Evolutionary conservation across 1,140 invertebrate species (phyloP), one percentile per base, ranked within the genome.

Genomic region (Ruditapes philippinarum): DNA sequence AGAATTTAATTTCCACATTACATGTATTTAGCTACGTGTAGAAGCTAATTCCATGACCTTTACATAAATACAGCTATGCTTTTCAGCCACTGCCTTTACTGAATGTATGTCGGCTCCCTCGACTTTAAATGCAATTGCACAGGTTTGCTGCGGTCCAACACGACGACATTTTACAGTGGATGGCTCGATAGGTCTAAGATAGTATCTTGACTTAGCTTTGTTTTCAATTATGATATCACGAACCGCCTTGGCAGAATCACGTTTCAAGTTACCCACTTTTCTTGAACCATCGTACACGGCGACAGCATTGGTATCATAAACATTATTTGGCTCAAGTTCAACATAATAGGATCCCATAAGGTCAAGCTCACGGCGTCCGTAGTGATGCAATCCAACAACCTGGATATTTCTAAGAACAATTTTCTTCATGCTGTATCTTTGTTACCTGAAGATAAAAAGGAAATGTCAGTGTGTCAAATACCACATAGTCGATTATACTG

Each of bases 351-450:
- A 33, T 17, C 51, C 45, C n/a, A 65, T 11, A 36, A 74, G 12
- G 1, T 78, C 36, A n/a, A 79, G 74, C 33, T 57, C 45, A 40
- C 38, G 22, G 4, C 28, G 42, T 9, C 83, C 73, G 60, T 86
- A 86, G 28, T 76, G 70, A 45, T 86, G 70, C 83, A 86, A 76
- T 0, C 83, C 68, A 7, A 86, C 68, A 0, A 86, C 83, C 28
- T 84, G 82, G 3, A 84, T 40, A 22, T 84, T 70, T 5, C 38
- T 12, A 33, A 84, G 70, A 12, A 84, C 82, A 5, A 84, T 40
- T 33, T 70, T 84, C 82, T 73, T 84, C 82, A 84, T 84, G 51
- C 17, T 73, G n/a, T n/a, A n/a, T n/a, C n/a, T n/a, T n/a, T n/a
- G n/a, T 60, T 17, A 84, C 60, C 14, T 84, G 65, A 70, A 84